Evolutionary conservation across 1,140 invertebrate species (phyloP).

Genomic region (Caenorhabditis brenneri): DNA sequence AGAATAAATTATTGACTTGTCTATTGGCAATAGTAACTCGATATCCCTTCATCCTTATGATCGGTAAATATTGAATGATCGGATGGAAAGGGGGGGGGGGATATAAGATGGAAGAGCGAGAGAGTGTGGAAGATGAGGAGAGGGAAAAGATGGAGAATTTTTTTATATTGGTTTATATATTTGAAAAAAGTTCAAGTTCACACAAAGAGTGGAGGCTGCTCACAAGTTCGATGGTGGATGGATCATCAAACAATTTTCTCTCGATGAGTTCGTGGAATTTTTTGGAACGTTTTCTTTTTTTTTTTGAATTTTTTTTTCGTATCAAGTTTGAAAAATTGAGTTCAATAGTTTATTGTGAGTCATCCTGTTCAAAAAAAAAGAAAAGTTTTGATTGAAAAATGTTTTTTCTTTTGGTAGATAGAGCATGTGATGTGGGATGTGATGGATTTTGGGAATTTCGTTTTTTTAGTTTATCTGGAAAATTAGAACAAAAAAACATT

Average conservation of each 20-base stretch:
- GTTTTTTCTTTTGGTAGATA: no score
- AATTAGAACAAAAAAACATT: no score
- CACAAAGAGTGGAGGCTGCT: not conserved
- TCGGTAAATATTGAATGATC: constrained; percentile 31
- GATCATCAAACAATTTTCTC: not conserved
- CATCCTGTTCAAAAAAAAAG: no score
- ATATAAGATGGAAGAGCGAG: not conserved
- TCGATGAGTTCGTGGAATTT: not conserved
- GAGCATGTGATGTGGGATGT: no score
- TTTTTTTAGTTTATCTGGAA: no score
- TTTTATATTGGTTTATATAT: no score
- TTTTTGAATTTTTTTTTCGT: no score
- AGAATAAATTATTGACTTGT: constrained; percentile 24
- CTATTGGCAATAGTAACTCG: not conserved
- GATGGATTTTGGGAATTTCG: no score
- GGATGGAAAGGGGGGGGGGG: not conserved
- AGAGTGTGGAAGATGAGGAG: not conserved
- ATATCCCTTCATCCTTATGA: constrained; percentile 26
- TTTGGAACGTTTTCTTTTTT: not conserved
- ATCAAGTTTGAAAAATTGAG: no score
- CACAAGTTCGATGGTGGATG: not conserved
- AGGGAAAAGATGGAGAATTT: not conserved
- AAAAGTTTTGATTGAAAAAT: no score
- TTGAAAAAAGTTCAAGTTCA: constrained; percentile 36
- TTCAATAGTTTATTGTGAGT: no score